Conservation (phyloP, 1,140 invertebrate genomes). For the Agrypnia vestita region DNA sequence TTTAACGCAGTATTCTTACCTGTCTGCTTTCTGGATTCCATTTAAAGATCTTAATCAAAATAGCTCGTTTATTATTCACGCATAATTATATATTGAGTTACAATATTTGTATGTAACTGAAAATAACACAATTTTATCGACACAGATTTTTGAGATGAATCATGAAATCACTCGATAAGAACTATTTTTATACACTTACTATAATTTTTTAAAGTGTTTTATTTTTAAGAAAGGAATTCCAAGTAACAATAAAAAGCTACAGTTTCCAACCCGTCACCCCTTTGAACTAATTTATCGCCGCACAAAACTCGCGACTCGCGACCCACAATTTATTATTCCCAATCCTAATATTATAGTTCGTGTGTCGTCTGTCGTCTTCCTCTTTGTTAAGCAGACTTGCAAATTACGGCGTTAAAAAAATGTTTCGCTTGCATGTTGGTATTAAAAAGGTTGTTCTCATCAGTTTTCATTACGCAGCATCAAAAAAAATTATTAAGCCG, state of each 20-base stretch:
- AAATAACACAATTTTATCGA: slow-evolving; percentile 8
- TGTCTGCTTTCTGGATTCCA: slow-evolving; percentile 36
- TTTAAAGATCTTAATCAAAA: slow-evolving; percentile 17
- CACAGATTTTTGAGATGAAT: neutral
- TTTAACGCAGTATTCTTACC: slow-evolving; percentile 16
- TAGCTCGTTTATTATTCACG: slow-evolving; percentile 5
- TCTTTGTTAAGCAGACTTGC: no score
- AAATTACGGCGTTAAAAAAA: no score
- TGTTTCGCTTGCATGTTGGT: no score
- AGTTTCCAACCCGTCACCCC: slow-evolving; percentile 9
- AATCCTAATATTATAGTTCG: no score
- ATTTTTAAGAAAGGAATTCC: neutral
- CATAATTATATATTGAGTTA: neutral
- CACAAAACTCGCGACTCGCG: neutral
- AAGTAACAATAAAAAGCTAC: neutral
- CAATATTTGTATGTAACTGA: slow-evolving; percentile 10
- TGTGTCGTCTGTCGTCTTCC: no score
- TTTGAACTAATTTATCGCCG: neutral
- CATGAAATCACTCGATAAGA: neutral
- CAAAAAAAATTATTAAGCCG: no score
- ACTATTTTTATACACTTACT: neutral
- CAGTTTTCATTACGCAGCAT: no score
- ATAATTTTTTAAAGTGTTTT: neutral
- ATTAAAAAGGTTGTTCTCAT: no score
- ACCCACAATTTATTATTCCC: neutral